A percentile compares a stretch with the other conserved stretches of the same genome.
Conservation (phyloP, 1,140 invertebrate genomes). For the Drosophila tani region DNA sequence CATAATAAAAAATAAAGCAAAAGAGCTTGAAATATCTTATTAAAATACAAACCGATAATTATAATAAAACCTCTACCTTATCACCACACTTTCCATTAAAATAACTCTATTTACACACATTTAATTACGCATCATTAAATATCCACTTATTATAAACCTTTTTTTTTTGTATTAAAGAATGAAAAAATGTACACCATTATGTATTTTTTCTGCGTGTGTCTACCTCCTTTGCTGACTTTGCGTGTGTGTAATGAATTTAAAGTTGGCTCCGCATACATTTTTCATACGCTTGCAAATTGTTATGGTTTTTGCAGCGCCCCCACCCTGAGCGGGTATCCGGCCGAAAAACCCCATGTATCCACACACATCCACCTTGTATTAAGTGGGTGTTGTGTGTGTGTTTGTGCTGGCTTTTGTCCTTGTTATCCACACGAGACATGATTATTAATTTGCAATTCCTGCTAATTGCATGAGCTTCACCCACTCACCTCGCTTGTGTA, state of each 20-base stretch:
- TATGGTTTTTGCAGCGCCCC: constrained; percentile 55
- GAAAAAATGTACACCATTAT: background rate
- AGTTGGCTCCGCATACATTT: constrained; percentile 79
- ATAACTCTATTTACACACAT: background rate
- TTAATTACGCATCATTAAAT: background rate
- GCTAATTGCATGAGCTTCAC: constrained; percentile 67
- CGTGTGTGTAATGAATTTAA: constrained; percentile 83
- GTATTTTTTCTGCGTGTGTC: constrained; percentile 1
- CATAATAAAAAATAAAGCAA: no score
- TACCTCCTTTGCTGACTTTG: constrained; percentile 51
- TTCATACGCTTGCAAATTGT: constrained; percentile 79
- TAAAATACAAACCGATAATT: no score
- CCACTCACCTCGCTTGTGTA: constrained; percentile 1
- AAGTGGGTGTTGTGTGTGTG: constrained; percentile 60
- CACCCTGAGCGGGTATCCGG: constrained; percentile 1
- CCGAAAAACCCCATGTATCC: constrained; percentile 3
- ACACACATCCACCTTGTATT: constrained; percentile 56
- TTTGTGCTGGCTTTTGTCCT: constrained; percentile 58
- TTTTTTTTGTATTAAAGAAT: no score
- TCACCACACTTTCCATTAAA: background rate
- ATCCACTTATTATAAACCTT: background rate
- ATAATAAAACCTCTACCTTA: no score
- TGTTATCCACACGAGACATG: constrained; percentile 69
- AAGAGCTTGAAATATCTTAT: no score
- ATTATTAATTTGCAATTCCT: constrained; percentile 83